Percentiles rank a stretch among this genome's conserved stretches.
phyloP scores from a whole-genome alignment of 2,113 vertebrate genomes.

The Neoarius graeffei region DNA sequence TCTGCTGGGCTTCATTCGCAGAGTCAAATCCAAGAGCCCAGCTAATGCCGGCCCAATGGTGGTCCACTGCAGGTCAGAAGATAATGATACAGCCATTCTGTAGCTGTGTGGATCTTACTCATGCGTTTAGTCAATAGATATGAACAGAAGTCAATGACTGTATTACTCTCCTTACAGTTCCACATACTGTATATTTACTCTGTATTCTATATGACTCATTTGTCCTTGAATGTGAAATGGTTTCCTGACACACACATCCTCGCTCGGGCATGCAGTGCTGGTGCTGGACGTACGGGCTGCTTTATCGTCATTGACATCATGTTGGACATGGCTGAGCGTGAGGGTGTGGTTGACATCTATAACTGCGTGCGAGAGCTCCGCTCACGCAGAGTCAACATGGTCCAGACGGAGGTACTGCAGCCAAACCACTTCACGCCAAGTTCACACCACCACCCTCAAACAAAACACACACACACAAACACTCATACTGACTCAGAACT shows the following conservation, averaged over 20 bases:
- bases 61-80: conserved; percentile 84
- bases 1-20: conserved; percentile 89
- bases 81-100: not conserved
- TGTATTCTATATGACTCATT: not conserved
- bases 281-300: conserved; percentile 93
- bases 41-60: conserved; percentile 87
- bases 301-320: conserved; percentile 99
- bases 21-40: conserved; percentile 90
- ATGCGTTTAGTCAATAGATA: not conserved
- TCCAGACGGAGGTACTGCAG: conserved; percentile 89
- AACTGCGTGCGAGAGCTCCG: conserved; percentile 94
- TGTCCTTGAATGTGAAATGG: not conserved
- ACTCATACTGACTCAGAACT: not conserved
- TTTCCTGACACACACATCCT: conserved; percentile 19
- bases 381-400: conserved; percentile 95
- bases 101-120: not conserved
- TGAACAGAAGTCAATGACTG: not conserved
- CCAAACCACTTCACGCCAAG: not conserved
- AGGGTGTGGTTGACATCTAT: conserved; percentile 97
- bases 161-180: not conserved
- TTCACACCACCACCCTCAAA: not conserved
- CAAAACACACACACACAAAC: not conserved
- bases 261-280: conserved; percentile 74
- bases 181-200: not conserved
- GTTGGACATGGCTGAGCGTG: conserved; percentile 96